A percentile compares a stretch with the other conserved stretches of the same genome.
phyloP scores from a whole-genome alignment of 2,888 invertebrate genomes.

The Archaeoteleia sp. region DNA sequence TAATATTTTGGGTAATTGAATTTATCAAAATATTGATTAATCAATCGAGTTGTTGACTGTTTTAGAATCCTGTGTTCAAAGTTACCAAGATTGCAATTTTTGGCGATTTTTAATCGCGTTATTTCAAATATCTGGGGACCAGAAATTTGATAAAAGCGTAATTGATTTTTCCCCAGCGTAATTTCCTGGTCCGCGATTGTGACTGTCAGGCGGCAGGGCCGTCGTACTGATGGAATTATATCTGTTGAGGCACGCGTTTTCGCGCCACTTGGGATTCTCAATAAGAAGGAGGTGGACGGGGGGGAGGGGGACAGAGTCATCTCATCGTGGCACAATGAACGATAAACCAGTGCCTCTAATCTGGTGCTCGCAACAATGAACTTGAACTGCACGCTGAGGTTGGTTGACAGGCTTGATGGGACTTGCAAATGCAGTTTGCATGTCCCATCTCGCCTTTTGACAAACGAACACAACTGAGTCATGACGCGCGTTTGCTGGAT shows the following conservation, averaged over 20 bases:
- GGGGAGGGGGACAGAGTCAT: too few species aligned
- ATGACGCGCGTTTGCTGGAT: slow-evolving; percentile 5
- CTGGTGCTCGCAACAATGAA: slow-evolving; percentile 56
- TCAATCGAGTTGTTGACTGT: too few species aligned
- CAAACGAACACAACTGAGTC: slow-evolving; percentile 15
- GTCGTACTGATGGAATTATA: slow-evolving; percentile 5
- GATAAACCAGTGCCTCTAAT: slow-evolving; percentile 52
- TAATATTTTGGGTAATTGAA: too few species aligned
- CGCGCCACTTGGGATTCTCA: slow-evolving; percentile 34
- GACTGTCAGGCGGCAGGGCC: not conserved
- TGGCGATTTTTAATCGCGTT: too few species aligned
- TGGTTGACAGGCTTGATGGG: slow-evolving; percentile 25
- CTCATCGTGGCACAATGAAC: slow-evolving; percentile 42
- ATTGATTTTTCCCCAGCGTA: too few species aligned
- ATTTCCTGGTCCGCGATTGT: too few species aligned
- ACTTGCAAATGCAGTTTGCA: slow-evolving; percentile 37
- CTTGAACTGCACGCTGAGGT: slow-evolving; percentile 48
- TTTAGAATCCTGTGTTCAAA: too few species aligned
- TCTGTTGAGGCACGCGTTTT: slow-evolving; percentile 23
- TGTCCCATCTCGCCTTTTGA: slow-evolving; percentile 21
- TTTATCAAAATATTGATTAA: too few species aligned
- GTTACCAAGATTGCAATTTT: too few species aligned
- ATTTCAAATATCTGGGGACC: too few species aligned
- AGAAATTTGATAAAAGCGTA: too few species aligned
- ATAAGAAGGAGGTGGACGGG: slow-evolving; percentile 26